Conservation (phyloP, 2,888 invertebrate species). For the Archaeoteleia sp. region DNA sequence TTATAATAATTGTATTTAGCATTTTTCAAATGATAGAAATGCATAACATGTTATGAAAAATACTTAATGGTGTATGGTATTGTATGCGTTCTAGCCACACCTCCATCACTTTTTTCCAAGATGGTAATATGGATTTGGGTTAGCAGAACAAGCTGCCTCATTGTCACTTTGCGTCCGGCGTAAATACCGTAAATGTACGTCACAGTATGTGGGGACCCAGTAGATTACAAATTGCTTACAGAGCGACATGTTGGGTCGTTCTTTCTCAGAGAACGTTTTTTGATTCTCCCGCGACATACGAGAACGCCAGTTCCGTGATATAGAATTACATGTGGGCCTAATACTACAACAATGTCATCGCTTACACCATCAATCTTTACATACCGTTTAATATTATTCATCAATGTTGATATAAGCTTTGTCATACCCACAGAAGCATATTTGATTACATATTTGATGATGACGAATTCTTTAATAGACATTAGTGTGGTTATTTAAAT, state of each 20-base stretch:
- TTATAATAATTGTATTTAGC: slow-evolving; percentile 6
- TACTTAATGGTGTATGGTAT: slow-evolving; percentile 1
- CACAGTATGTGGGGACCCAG: slow-evolving; percentile 8
- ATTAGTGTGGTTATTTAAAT: too few species aligned
- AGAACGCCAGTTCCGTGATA: slow-evolving; percentile 40
- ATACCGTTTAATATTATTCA: too few species aligned
- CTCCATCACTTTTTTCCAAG: slow-evolving; percentile 48
- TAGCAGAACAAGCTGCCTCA: slow-evolving; percentile 62
- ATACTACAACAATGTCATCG: slow-evolving; percentile 22
- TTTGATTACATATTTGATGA: too few species aligned
- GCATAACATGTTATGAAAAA: slow-evolving; percentile 13
- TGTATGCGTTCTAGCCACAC: slow-evolving; percentile 51
- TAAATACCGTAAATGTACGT: slow-evolving; percentile 35
- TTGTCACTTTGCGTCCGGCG: slow-evolving; percentile 39
- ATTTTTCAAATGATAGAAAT: slow-evolving; percentile 14
- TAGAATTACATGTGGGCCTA: slow-evolving; percentile 43
- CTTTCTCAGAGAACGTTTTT: slow-evolving; percentile 41
- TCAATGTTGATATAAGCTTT: too few species aligned
- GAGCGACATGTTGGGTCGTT: slow-evolving; percentile 41
- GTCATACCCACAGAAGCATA: too few species aligned
- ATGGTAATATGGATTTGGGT: slow-evolving; percentile 65
- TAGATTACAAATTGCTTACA: slow-evolving; percentile 45
- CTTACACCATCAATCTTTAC: slow-evolving; percentile 31
- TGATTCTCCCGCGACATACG: slow-evolving; percentile 39
- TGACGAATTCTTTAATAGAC: too few species aligned